Base-by-base conservation (phyloP, 2,888 invertebrate genomes). In the Adelognathus sp. region DNA sequence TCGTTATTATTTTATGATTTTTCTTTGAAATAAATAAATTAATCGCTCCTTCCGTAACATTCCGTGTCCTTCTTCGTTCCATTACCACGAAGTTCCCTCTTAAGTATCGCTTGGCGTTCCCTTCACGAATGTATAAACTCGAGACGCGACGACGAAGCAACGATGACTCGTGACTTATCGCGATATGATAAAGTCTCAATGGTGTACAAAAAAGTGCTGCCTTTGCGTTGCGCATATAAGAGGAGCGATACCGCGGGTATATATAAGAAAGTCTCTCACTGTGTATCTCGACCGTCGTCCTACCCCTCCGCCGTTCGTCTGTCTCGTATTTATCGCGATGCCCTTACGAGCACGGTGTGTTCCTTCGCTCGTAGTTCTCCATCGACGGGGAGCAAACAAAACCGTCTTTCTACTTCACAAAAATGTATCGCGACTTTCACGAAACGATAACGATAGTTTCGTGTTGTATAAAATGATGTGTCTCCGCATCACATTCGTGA, bases 161-260 rank as follows among this genome's bases (percentile, higher is more conserved):
- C 46, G 70, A 66, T 71, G 64, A 39, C 69, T 70, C 58, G 36
- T 18, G 54, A 29, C 67, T 75, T 75, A 79, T 79, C 79, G 33
- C 56, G 66, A 71, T 75, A 63, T 33, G 79, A 79, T 79, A 67
- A 75, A 66, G 56, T 3, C 54, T 46, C 56, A 46, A 56, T 67
- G 71, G 44, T 14, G 61, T 50, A 67, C 31, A 46, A 72, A 63
- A n/a, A 73, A 78, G 52, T 71, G 75, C 79, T 79, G 79, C 27
- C 46, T 64, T 29, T 18, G 64, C 78, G 27, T 61, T 52, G 21
- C 36, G 36, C 24, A 24, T n/a, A n/a, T n/a, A n/a, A n/a, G n/a
- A n/a, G 29, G 44, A 63, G 52, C 66, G 66, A 52, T 52, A 63
- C 14, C 18, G 54, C 29, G 41, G n/a, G n/a, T n/a, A n/a, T n/a